Evolutionary conservation across 2,888 invertebrate genomes (phyloP).

Genomic region (Polyommatus iphigenia): DNA sequence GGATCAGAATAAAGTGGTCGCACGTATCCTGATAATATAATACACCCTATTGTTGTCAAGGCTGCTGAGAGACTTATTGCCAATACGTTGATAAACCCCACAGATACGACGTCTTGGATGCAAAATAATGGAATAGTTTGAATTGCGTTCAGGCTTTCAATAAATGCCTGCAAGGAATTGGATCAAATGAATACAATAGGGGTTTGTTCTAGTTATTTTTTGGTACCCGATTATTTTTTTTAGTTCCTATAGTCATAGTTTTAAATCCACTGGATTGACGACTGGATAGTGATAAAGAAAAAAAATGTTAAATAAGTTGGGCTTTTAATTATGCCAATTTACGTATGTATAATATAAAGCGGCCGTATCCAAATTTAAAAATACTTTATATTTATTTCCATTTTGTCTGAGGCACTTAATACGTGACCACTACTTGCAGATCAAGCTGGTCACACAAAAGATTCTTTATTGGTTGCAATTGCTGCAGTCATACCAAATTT

Average conservation of each 20-base stretch:
- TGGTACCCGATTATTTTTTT: not conserved
- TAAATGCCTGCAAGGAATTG: slow-evolving; percentile 36
- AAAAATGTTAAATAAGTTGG: too few species aligned
- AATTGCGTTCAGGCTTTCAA: slow-evolving; percentile 40
- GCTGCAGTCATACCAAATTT: slow-evolving; percentile 47
- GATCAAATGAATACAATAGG: slow-evolving; percentile 31
- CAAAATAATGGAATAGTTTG: slow-evolving; percentile 44
- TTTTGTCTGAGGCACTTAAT: not conserved
- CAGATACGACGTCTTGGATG: slow-evolving; percentile 39
- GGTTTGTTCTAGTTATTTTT: not conserved
- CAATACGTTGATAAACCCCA: slow-evolving; percentile 53
- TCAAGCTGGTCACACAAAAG: slow-evolving; percentile 47
- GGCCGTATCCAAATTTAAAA: not conserved
- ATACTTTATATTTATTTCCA: not conserved
- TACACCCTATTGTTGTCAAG: slow-evolving; percentile 49
- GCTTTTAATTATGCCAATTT: not conserved
- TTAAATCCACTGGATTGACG: not conserved
- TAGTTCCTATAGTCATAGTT: not conserved
- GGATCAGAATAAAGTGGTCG: slow-evolving; percentile 43
- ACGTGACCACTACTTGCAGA: slow-evolving; percentile 36
- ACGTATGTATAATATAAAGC: not conserved
- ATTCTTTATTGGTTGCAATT: slow-evolving; percentile 44
- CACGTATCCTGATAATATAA: slow-evolving; percentile 45
- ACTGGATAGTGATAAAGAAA: too few species aligned
- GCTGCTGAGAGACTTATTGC: slow-evolving; percentile 50